A percentile compares a stretch with the other conserved stretches of the same genome.
Evolutionary conservation across 2,888 invertebrate species (phyloP).

Genomic region (Strigamia maritima): DNA sequence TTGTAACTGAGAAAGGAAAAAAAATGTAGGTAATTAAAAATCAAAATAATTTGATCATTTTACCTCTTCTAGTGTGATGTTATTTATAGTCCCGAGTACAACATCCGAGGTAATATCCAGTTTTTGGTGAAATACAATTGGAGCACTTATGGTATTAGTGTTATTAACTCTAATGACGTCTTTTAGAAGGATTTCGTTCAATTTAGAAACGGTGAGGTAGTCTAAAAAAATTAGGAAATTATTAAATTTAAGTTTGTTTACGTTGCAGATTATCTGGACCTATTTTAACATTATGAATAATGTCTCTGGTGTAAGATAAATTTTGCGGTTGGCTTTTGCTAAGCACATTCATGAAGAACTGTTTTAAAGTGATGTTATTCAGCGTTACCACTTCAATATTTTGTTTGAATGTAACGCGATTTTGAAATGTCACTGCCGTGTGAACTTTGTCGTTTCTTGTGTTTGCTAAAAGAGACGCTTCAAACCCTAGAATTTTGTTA

Average conservation of each 20-base stretch:
- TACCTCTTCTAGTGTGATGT: not conserved
- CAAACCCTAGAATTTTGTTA: not conserved
- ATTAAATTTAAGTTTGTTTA: not conserved
- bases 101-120: not conserved
- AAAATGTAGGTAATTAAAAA: not conserved
- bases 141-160: not conserved
- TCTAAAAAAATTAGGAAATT: not conserved
- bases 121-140: not conserved
- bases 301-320: not conserved
- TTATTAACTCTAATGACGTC: not conserved
- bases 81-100: not conserved
- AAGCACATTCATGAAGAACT: not conserved
- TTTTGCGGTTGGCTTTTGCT: not conserved
- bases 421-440: not conserved
- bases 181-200: not conserved
- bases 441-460: not conserved
- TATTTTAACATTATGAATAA: not conserved
- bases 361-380: not conserved
- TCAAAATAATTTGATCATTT: not conserved
- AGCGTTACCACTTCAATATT: not conserved
- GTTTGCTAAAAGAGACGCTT: not conserved
- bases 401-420: not conserved
- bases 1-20: not conserved
- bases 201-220: not conserved
- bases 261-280: not conserved